A percentile compares a stretch with the other conserved stretches of the same genome.
Evolutionary conservation across 2,113 vertebrate species (phyloP).

Genomic region (Mungos mungo): DNA sequence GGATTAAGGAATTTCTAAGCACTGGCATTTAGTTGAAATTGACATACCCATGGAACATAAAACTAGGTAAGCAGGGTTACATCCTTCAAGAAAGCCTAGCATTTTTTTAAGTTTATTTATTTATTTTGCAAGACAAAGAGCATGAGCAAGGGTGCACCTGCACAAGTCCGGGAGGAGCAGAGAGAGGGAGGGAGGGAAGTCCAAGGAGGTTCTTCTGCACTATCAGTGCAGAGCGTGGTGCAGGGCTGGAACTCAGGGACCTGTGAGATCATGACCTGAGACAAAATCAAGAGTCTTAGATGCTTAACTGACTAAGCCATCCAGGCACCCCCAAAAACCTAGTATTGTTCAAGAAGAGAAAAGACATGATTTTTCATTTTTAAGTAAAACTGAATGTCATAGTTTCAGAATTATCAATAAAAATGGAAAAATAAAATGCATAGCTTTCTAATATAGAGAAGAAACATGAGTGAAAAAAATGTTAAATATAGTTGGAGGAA

Average conservation of each 20-base stretch:
- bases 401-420: background rate
- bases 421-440: background rate
- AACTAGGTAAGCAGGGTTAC: background rate
- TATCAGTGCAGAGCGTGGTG: no score
- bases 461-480: background rate
- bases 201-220: no score
- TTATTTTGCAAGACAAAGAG: no score
- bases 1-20: background rate
- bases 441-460: background rate
- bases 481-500: background rate
- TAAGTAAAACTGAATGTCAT: background rate
- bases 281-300: no score
- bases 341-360: background rate
- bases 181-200: no score
- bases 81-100: background rate
- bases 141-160: no score
- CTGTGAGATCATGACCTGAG: no score
- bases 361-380: background rate
- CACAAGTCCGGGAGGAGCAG: no score
- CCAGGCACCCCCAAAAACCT: background rate
- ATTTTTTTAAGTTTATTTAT: no score
- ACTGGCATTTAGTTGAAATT: background rate
- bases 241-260: no score
- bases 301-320: no score
- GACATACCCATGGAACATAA: background rate